A percentile compares a stretch with the other conserved stretches of the same genome.
Conservation (phyloP, 2,888 invertebrate genomes). For the Drosophila paucipuncta region DNA sequence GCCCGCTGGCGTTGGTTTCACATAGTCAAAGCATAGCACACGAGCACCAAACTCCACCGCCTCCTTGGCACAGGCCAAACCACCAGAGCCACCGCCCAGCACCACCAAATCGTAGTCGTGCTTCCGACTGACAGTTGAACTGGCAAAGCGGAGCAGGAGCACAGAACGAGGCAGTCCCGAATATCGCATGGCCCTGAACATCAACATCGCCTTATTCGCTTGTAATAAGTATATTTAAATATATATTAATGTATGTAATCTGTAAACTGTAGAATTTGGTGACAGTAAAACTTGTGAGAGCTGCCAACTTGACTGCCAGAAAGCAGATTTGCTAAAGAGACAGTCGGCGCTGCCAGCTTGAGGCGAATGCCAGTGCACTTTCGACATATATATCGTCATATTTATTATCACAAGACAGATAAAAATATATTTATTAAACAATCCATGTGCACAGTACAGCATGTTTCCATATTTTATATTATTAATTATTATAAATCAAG, state of each 20-base stretch:
- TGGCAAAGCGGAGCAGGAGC: not conserved
- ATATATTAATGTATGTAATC: not conserved
- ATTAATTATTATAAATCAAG: not conserved
- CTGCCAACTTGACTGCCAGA: slow-evolving; percentile 20
- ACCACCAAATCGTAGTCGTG: slow-evolving; percentile 96
- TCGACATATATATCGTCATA: slow-evolving; percentile 2
- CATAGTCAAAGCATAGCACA: slow-evolving; percentile 94
- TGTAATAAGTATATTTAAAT: not conserved
- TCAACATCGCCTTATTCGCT: slow-evolving; percentile 33
- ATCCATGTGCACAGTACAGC: not conserved
- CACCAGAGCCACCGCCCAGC: slow-evolving; percentile 98
- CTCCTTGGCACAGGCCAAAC: slow-evolving; percentile 97
- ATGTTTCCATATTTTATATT: not conserved
- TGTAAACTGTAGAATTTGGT: slow-evolving; percentile 35
- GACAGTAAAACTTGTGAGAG: not conserved
- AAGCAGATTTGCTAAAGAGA: not conserved
- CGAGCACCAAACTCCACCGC: slow-evolving; percentile 91
- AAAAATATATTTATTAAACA: not conserved
- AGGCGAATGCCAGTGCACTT: not conserved
- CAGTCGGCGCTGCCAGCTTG: slow-evolving; percentile 13
- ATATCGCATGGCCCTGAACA: slow-evolving; percentile 10
- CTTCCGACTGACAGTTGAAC: slow-evolving; percentile 38
- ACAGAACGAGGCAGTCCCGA: not conserved
- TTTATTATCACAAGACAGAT: no score
- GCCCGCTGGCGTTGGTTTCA: slow-evolving; percentile 93